These are phyloP conservation scores for Cercopithecus mitis DNA, from an alignment of 2,797 vertebrate genomes.

Conservation along the genomic window DNA sequence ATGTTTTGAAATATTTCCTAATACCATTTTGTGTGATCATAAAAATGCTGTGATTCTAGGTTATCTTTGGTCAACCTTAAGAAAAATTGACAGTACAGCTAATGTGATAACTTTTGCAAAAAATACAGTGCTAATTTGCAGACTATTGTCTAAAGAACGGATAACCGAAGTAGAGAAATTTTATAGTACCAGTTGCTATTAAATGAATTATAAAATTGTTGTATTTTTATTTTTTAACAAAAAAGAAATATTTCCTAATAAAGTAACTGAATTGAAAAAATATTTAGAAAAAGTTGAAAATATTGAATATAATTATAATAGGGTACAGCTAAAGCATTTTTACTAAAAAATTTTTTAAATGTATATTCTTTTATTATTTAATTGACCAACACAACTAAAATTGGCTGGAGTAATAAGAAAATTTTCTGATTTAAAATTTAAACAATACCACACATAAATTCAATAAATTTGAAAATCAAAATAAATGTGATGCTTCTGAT, in stretches of 20 bases:
- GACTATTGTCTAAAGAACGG: too few species aligned
- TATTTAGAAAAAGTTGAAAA: conserved; percentile 3
- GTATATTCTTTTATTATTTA: not conserved
- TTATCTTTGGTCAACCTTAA: too few species aligned
- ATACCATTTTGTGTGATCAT: too few species aligned
- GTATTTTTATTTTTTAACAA: too few species aligned
- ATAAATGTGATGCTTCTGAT: not conserved
- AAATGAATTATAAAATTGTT: too few species aligned
- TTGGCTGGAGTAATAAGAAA: not conserved
- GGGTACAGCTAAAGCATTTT: not conserved
- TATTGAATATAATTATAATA: not conserved
- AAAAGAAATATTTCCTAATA: not conserved
- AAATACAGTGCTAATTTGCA: too few species aligned
- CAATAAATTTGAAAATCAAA: conserved; percentile 15
- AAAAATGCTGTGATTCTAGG: too few species aligned
- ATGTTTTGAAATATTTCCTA: not conserved
- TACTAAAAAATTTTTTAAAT: not conserved
- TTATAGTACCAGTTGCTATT: too few species aligned
- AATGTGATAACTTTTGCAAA: too few species aligned
- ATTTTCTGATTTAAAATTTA: not conserved
- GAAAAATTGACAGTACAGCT: too few species aligned
- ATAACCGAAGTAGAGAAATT: too few species aligned
- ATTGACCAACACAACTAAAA: not conserved
- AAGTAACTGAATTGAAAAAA: not conserved
- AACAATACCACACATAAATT: not conserved